phyloP scores from a whole-genome alignment of 2,888 invertebrate genomes.

The Pyrgus malvae region DNA sequence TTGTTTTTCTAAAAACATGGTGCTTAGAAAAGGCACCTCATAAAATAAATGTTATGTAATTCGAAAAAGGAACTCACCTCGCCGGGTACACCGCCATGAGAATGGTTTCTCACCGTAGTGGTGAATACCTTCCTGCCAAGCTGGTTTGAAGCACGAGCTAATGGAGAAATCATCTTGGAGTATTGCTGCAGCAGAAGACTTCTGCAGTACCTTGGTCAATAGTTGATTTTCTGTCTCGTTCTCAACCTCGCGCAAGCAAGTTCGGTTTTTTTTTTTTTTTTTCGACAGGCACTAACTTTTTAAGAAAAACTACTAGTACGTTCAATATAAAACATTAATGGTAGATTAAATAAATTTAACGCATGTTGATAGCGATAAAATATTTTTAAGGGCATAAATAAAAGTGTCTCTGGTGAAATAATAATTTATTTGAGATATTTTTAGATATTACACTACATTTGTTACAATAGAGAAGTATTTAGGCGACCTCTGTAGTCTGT shows the following conservation, averaged over 20 bases:
- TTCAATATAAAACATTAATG: conserved; percentile 13
- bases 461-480: background rate
- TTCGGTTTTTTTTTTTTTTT: conserved; percentile 29
- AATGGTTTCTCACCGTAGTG: conserved; percentile 66
- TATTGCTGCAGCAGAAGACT: conserved; percentile 13
- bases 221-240: conserved; percentile 1
- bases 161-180: conserved; percentile 63
- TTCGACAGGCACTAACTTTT: no score
- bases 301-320: conserved; percentile 31
- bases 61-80: conserved; percentile 64
- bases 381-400: background rate
- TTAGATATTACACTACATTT: conserved; percentile 9
- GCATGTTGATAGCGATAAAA: background rate
- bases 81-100: conserved; percentile 71
- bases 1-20: conserved; percentile 2
- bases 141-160: conserved; percentile 64
- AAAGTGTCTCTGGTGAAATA: background rate
- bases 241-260: background rate
- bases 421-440: conserved; percentile 21
- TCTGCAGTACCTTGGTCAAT: conserved; percentile 10
- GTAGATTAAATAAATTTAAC: conserved; percentile 21
- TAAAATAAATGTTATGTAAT: conserved; percentile 66
- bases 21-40: background rate
- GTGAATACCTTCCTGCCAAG: conserved; percentile 71
- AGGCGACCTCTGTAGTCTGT: background rate